A percentile compares a stretch with the other conserved stretches of the same genome.
phyloP scores from a whole-genome alignment of 2,888 invertebrate genomes.

The Julus scandinavius region DNA sequence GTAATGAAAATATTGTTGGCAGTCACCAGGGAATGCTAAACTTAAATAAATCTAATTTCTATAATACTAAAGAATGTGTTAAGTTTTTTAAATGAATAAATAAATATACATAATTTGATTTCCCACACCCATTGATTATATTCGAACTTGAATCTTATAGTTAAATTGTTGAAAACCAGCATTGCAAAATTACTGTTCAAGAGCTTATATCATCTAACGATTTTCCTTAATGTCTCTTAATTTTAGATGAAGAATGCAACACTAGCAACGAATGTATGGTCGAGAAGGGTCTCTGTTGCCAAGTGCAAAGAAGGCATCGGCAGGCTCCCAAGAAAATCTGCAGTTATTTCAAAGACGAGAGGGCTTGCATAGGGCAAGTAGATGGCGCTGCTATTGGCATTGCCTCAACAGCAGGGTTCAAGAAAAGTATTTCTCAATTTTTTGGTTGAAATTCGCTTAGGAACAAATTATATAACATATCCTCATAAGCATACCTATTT shows the following conservation, averaged over 20 bases:
- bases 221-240: background rate
- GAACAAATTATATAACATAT: conserved; percentile 37
- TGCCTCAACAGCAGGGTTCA: conserved; percentile 48
- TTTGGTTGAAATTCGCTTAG: conserved; percentile 1
- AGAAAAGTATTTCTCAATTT: conserved; percentile 54
- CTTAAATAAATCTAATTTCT: too few species aligned
- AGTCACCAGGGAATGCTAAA: too few species aligned
- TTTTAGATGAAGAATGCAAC: conserved; percentile 79
- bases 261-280: conserved; percentile 88
- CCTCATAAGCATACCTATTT: conserved; percentile 46
- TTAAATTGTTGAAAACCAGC: background rate
- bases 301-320: conserved; percentile 84
- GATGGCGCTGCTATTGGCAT: conserved; percentile 63
- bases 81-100: too few species aligned
- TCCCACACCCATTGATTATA: too few species aligned
- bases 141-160: background rate
- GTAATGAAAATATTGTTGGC: too few species aligned
- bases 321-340: conserved; percentile 88
- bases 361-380: conserved; percentile 87
- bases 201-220: background rate
- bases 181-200: background rate
- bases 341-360: conserved; percentile 90
- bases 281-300: conserved; percentile 85
- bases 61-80: too few species aligned
- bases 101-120: too few species aligned